phyloP scores from a whole-genome alignment of 2,113 vertebrate genomes.

The Gasterosteus nipponicus region DNA sequence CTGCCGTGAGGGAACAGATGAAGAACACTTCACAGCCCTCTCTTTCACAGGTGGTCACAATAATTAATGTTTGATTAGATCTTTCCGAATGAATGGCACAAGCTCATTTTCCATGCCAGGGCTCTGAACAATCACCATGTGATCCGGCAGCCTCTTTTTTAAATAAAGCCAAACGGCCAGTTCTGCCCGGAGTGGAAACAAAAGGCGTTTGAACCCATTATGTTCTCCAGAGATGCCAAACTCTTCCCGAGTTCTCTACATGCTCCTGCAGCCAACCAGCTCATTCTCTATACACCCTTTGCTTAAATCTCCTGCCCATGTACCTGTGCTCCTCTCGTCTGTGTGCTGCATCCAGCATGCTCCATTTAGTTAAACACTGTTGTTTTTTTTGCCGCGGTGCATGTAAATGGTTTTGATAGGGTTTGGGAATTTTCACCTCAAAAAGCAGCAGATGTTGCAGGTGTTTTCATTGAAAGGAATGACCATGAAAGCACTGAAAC shows the following conservation, averaged over 20 bases:
- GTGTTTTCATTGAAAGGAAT: slow-evolving; percentile 45
- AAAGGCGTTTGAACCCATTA: slow-evolving; percentile 59
- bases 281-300: slow-evolving; percentile 30
- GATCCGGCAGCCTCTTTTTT: slow-evolving; percentile 49
- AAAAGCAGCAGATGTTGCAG: slow-evolving; percentile 31
- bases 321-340: slow-evolving; percentile 27
- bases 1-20: slow-evolving; percentile 58
- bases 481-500: slow-evolving; percentile 6
- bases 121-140: slow-evolving; percentile 51
- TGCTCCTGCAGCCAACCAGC: slow-evolving; percentile 55
- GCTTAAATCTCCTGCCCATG: slow-evolving; percentile 30
- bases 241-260: slow-evolving; percentile 46
- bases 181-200: slow-evolving; percentile 64
- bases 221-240: slow-evolving; percentile 47
- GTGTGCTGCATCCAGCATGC: slow-evolving; percentile 14
- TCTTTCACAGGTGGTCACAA: slow-evolving; percentile 72
- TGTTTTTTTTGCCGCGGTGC: slow-evolving; percentile 29
- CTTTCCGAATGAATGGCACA: slow-evolving; percentile 62
- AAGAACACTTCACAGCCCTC: slow-evolving; percentile 38
- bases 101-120: slow-evolving; percentile 59
- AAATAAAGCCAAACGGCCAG: slow-evolving; percentile 52
- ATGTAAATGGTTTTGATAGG: slow-evolving; percentile 53
- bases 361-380: slow-evolving; percentile 34
- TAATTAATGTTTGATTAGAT: slow-evolving; percentile 79
- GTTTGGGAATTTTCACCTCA: slow-evolving; percentile 37